These are phyloP conservation scores for Poecilia gillii DNA, from an alignment of 2,797 vertebrate species.

Conservation along the genomic window DNA sequence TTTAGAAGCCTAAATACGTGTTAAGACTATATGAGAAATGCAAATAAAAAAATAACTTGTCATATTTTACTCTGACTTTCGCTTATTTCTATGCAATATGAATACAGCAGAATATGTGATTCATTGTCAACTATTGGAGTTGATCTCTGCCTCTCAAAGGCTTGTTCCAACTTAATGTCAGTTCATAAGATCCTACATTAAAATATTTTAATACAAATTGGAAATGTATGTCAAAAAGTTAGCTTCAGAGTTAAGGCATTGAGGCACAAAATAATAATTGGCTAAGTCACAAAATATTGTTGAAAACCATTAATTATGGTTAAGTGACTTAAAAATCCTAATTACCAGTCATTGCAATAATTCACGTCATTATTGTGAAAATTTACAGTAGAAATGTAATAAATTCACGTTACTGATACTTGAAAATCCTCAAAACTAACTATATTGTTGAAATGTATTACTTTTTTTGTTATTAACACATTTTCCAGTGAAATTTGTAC, in stretches of 20 bases:
- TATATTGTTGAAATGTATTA: not conserved
- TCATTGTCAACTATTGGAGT: not conserved
- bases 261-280: not conserved
- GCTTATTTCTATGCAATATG: not conserved
- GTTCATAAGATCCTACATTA: not conserved
- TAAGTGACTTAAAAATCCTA: not conserved
- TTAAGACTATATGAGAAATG: slow-evolving; percentile 20
- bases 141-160: not conserved
- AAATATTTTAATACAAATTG: not conserved
- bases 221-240: not conserved
- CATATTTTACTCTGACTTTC: not conserved
- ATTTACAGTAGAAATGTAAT: not conserved
- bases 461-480: not conserved
- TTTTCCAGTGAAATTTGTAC: not conserved
- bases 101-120: not conserved
- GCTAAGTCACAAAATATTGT: not conserved
- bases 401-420: not conserved
- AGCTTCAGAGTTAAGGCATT: not conserved
- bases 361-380: too few relatives aligned
- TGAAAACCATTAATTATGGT: not conserved
- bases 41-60: not conserved
- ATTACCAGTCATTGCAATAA: too few relatives aligned
- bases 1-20: slow-evolving; percentile 2
- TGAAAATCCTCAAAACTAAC: not conserved
- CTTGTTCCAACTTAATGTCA: not conserved